phyloP scores from a whole-genome alignment of 1,140 invertebrate genomes.

The Pomacea maculata region DNA sequence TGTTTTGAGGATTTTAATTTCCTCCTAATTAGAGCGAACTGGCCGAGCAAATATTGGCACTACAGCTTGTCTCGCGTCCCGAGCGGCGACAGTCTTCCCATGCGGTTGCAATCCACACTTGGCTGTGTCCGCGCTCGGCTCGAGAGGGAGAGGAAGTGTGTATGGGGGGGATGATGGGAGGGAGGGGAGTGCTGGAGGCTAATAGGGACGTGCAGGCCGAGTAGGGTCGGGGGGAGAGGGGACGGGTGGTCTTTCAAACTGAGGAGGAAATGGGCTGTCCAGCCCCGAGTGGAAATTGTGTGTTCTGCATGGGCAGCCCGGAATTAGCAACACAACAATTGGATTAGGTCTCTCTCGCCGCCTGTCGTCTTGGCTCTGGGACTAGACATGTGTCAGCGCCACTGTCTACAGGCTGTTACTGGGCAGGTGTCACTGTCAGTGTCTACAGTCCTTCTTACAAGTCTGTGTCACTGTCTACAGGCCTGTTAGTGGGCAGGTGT shows the following conservation, averaged over 20 bases:
- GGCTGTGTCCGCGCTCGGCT: no score
- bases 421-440: no score
- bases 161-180: no score
- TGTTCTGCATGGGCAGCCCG: slow-evolving; percentile 3
- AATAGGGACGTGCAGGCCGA: no score
- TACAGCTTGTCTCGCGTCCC: background rate
- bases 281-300: slow-evolving; percentile 7
- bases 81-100: slow-evolving; percentile 3
- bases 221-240: no score
- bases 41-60: background rate
- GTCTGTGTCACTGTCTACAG: no score
- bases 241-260: background rate
- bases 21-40: background rate
- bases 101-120: background rate
- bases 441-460: no score
- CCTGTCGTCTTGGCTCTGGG: background rate
- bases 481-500: no score
- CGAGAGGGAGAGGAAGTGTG: no score
- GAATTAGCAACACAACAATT: slow-evolving; percentile 2
- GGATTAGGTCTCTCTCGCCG: background rate
- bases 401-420: no score
- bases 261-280: slow-evolving; percentile 9
- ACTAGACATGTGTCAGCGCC: no score
- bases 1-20: slow-evolving; percentile 10
- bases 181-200: no score